phyloP scores from a whole-genome alignment of 2,888 invertebrate genomes.

The Platypus cylindrus region DNA sequence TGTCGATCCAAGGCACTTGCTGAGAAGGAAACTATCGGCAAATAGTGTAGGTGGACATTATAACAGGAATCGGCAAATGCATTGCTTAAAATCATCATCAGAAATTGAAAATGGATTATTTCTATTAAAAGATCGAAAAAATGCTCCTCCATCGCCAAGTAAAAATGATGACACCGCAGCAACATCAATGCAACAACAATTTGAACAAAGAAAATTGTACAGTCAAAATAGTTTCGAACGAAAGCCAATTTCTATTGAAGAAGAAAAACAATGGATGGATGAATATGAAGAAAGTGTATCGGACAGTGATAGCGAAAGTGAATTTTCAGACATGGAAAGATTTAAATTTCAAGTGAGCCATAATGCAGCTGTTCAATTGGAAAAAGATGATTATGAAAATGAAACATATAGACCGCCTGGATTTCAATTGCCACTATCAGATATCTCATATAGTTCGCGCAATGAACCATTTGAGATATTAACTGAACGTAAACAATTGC shows the following conservation, averaged over 20 bases:
- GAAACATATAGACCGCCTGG: constrained; percentile 56
- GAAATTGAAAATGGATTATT: constrained; percentile 20
- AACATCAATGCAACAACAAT: constrained; percentile 32
- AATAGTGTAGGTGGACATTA: constrained; percentile 31
- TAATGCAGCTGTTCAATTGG: constrained; percentile 8
- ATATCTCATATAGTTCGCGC: too few relatives aligned
- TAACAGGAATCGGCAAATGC: constrained; percentile 30
- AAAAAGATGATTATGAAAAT: constrained; percentile 40
- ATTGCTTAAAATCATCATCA: constrained; percentile 26
- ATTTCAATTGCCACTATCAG: constrained; percentile 31
- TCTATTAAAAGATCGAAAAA: constrained; percentile 19
- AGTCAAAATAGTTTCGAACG: constrained; percentile 22
- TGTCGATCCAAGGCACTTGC: constrained; percentile 37
- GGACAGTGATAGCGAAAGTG: constrained; percentile 25
- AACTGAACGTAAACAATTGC: constrained; percentile 48
- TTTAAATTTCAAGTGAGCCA: constrained; percentile 13
- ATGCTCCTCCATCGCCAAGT: constrained; percentile 19
- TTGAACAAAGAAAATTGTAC: constrained; percentile 24
- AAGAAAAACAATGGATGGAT: constrained; percentile 37
- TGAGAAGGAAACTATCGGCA: constrained; percentile 39
- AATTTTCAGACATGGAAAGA: constrained; percentile 30
- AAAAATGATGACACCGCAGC: constrained; percentile 26
- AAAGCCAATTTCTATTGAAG: constrained; percentile 25
- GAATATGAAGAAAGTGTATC: constrained; percentile 30
- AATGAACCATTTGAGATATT: constrained; percentile 46